Evolutionary conservation across 2,888 invertebrate genomes (phyloP).

Genomic region (Tineola bisselliella): DNA sequence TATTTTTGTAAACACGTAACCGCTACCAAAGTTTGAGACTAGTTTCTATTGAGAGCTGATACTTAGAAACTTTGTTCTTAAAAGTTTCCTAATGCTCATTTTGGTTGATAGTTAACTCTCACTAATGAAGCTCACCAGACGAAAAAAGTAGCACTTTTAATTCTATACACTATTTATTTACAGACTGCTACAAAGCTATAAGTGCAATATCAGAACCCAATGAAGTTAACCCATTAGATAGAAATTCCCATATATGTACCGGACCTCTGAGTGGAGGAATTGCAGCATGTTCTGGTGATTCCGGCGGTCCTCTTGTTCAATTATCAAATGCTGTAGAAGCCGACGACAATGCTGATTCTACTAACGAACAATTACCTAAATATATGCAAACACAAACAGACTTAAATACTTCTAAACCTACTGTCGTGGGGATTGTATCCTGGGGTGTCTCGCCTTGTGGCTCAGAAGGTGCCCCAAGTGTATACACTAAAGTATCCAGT

Average conservation of each 20-base stretch:
- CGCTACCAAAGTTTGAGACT: too few species aligned
- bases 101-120: too few species aligned
- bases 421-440: constrained; percentile 63
- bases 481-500: constrained; percentile 59
- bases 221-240: constrained; percentile 20
- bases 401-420: constrained; percentile 21
- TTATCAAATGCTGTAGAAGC: constrained; percentile 18
- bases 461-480: constrained; percentile 55
- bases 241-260: constrained; percentile 60
- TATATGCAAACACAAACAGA: too few species aligned
- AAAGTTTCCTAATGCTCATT: too few species aligned
- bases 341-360: neutral
- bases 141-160: too few species aligned
- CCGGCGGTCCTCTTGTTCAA: constrained; percentile 62
- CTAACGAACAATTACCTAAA: too few species aligned
- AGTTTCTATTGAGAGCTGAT: too few species aligned
- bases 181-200: constrained; percentile 51
- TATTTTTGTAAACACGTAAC: neutral
- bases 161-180: constrained; percentile 19
- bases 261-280: constrained; percentile 57
- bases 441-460: constrained; percentile 67
- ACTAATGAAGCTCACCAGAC: neutral
- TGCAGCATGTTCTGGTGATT: constrained; percentile 67
- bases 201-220: constrained; percentile 27
- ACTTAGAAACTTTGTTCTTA: too few species aligned